A percentile compares a stretch with the other conserved stretches of the same genome.
phyloP scores from a whole-genome alignment of 2,888 invertebrate species.

The Hydriomena furcata region DNA sequence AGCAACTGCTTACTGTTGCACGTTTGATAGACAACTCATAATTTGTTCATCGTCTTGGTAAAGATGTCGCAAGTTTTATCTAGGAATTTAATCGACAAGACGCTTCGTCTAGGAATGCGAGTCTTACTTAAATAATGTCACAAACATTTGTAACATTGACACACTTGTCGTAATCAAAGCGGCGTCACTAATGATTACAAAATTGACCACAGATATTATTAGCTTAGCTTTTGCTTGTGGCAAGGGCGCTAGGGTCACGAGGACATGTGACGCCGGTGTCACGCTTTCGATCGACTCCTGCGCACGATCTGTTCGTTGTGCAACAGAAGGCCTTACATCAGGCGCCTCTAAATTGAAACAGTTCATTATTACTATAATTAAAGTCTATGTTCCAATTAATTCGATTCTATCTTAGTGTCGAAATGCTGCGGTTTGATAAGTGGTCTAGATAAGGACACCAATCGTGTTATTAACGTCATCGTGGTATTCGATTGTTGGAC shows the following conservation, averaged over 20 bases:
- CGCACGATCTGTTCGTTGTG: conserved; percentile 59
- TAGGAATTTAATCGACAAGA: conserved; percentile 25
- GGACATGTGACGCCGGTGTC: conserved; percentile 60
- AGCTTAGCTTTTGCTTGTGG: conserved; percentile 18
- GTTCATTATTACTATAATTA: conserved; percentile 54
- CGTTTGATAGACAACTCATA: conserved; percentile 3
- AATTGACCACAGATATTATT: conserved; percentile 28
- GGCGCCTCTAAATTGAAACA: conserved; percentile 45
- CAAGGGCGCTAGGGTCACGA: conserved; percentile 72
- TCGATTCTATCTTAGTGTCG: conserved; percentile 59
- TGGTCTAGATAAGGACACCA: conserved; percentile 60
- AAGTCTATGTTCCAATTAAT: conserved; percentile 66
- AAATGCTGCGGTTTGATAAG: conserved; percentile 65
- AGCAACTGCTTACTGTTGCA: neutral
- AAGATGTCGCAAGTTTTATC: conserved; percentile 29
- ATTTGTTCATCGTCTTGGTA: conserved; percentile 4
- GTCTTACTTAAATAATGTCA: conserved; percentile 32
- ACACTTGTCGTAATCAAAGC: conserved; percentile 23
- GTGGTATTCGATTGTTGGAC: conserved; percentile 37
- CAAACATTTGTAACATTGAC: conserved; percentile 37
- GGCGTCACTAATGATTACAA: conserved; percentile 29
- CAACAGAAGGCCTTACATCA: conserved; percentile 49
- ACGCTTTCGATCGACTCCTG: conserved; percentile 58
- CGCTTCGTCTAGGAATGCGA: conserved; percentile 26
- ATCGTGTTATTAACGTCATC: conserved; percentile 48